phyloP scores from a whole-genome alignment of 1,140 invertebrate species.

The Aphis gossypii region DNA sequence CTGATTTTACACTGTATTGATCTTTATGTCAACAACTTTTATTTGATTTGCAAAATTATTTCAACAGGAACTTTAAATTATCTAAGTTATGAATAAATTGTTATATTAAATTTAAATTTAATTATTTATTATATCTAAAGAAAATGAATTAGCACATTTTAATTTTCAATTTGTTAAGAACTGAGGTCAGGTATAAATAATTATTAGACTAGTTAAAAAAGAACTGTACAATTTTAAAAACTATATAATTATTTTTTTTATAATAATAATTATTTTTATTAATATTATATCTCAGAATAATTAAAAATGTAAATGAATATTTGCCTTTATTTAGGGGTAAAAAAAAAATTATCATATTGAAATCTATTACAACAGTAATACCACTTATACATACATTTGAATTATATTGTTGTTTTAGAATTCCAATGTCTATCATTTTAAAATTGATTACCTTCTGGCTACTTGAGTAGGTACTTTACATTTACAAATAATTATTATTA shows the following conservation, averaged over 20 bases:
- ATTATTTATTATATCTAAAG: not conserved
- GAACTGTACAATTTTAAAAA: not conserved
- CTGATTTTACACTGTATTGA: not conserved
- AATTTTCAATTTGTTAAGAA: not conserved
- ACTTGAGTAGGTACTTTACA: not conserved
- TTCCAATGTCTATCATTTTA: not conserved
- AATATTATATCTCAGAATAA: not conserved
- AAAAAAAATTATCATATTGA: not conserved
- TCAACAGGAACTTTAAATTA: not conserved
- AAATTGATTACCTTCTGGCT: not conserved
- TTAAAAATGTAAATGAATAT: not conserved
- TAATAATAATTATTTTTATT: no score
- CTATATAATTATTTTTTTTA: not conserved
- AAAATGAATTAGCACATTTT: not conserved
- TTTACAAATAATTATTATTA: not conserved
- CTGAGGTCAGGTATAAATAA: not conserved
- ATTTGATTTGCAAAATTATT: not conserved
- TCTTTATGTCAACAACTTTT: not conserved
- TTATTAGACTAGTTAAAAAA: not conserved
- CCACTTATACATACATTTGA: not conserved
- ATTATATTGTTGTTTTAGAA: not conserved
- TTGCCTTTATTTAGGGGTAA: not conserved
- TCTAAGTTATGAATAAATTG: not conserved
- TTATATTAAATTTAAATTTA: not conserved
- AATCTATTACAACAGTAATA: not conserved